A percentile compares a stretch with the other conserved stretches of the same genome.
Evolutionary conservation across 1,140 invertebrate genomes (phyloP).

Genomic region (Cydia amplana): DNA sequence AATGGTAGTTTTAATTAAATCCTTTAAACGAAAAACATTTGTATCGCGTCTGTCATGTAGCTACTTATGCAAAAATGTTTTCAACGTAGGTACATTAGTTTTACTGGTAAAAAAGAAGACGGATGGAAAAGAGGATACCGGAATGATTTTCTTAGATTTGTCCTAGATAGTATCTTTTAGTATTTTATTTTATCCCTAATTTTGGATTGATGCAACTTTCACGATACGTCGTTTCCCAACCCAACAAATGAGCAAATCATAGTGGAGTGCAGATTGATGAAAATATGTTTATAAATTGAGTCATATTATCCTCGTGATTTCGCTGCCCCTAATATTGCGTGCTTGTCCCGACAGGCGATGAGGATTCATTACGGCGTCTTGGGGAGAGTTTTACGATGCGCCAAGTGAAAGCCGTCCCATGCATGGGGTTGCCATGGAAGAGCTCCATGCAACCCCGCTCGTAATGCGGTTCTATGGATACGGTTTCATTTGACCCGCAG

Average conservation of each 20-base stretch:
- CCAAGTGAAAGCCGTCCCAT: slow-evolving; percentile 48
- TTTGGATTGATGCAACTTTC: not conserved
- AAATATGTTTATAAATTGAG: slow-evolving; percentile 34
- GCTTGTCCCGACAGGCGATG: slow-evolving; percentile 41
- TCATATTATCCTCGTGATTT: slow-evolving; percentile 32
- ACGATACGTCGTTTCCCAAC: not conserved
- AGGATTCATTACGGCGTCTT: slow-evolving; percentile 45
- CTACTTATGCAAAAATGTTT: not conserved
- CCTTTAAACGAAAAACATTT: not conserved
- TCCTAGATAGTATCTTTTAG: too few relatives aligned
- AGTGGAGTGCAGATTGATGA: slow-evolving; percentile 22
- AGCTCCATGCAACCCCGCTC: slow-evolving; percentile 31
- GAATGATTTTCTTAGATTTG: too few relatives aligned
- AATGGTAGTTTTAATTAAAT: not conserved
- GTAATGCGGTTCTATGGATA: slow-evolving; percentile 24
- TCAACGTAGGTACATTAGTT: not conserved
- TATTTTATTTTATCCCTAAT: not conserved
- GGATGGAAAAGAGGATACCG: not conserved
- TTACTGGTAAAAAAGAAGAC: not conserved
- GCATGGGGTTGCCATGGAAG: slow-evolving; percentile 42
- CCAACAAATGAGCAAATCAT: slow-evolving; percentile 6
- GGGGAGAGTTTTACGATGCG: slow-evolving; percentile 49
- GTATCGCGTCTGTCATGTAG: not conserved
- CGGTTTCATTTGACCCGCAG: slow-evolving; percentile 20
- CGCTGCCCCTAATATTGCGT: slow-evolving; percentile 39